Conservation (phyloP, 1,140 invertebrate species). For the Drosophila dunni region DNA sequence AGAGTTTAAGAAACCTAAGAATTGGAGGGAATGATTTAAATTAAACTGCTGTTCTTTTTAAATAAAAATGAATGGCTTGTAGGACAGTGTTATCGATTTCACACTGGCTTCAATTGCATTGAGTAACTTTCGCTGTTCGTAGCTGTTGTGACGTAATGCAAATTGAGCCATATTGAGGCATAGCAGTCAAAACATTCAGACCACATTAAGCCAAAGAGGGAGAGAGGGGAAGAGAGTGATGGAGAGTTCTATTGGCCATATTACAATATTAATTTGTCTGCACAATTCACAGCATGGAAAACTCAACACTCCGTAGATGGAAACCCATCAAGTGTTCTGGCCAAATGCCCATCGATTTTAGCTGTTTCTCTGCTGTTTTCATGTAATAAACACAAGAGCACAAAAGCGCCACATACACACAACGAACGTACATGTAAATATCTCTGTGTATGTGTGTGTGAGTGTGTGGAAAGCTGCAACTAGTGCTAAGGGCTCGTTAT, state of each 20-base stretch:
- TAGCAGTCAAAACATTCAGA: slow-evolving; percentile 38
- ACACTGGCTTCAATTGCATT: slow-evolving; percentile 72
- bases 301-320: slow-evolving; percentile 65
- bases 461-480: slow-evolving; percentile 1
- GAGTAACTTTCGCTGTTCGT: slow-evolving; percentile 68
- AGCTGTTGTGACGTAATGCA: slow-evolving; percentile 45
- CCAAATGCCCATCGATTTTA: slow-evolving; percentile 79
- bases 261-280: slow-evolving; percentile 71
- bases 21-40: not conserved
- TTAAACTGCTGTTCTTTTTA: not conserved
- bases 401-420: slow-evolving; percentile 8
- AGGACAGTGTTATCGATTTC: slow-evolving; percentile 64
- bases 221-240: too few species aligned
- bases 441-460: too few species aligned
- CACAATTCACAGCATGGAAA: slow-evolving; percentile 53
- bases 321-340: slow-evolving; percentile 61
- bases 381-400: slow-evolving; percentile 34
- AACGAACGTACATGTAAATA: not conserved
- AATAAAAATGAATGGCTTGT: not conserved
- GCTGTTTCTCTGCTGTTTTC: slow-evolving; percentile 37
- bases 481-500: slow-evolving; percentile 1
- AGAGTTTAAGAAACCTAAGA: not conserved
- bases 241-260: slow-evolving; percentile 58
- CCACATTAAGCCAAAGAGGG: slow-evolving; percentile 10
- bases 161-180: slow-evolving; percentile 2